phyloP scores from a whole-genome alignment of 2,888 invertebrate genomes.

The Adela reaumurella region DNA sequence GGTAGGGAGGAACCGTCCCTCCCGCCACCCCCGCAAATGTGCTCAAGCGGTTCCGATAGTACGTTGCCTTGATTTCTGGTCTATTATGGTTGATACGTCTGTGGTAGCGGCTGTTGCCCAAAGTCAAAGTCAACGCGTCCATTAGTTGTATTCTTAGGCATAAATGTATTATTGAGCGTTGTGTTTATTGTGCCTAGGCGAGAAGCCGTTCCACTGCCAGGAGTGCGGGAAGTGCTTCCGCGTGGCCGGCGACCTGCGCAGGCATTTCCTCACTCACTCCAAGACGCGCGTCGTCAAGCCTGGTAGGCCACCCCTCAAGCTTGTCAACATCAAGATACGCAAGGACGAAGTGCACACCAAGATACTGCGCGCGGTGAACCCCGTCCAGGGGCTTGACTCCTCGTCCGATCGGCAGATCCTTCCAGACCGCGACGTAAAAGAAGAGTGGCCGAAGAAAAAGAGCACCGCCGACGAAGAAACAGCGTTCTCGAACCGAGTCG shows the following conservation, averaged over 20 bases:
- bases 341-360: neutral
- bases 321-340: slow-evolving; percentile 5
- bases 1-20: too few relatives aligned
- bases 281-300: slow-evolving; percentile 19
- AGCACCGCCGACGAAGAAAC: too few relatives aligned
- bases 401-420: neutral
- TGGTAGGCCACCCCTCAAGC: slow-evolving; percentile 12
- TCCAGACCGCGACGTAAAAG: slow-evolving; percentile 11
- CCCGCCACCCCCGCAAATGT: too few relatives aligned
- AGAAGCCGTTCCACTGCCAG: slow-evolving; percentile 71
- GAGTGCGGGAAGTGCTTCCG: slow-evolving; percentile 80
- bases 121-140: neutral
- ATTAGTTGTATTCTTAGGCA: neutral
- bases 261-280: slow-evolving; percentile 72
- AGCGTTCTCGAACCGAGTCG: neutral
- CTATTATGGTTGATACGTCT: too few relatives aligned
- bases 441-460: too few relatives aligned
- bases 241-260: slow-evolving; percentile 76
- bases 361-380: too few relatives aligned
- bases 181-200: slow-evolving; percentile 48
- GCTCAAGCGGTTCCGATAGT: too few relatives aligned
- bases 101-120: too few relatives aligned
- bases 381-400: slow-evolving; percentile 3
- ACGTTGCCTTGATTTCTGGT: too few relatives aligned
- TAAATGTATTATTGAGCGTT: neutral